Conservation (phyloP, 2,113 vertebrate genomes). For the Salvator merianae region DNA sequence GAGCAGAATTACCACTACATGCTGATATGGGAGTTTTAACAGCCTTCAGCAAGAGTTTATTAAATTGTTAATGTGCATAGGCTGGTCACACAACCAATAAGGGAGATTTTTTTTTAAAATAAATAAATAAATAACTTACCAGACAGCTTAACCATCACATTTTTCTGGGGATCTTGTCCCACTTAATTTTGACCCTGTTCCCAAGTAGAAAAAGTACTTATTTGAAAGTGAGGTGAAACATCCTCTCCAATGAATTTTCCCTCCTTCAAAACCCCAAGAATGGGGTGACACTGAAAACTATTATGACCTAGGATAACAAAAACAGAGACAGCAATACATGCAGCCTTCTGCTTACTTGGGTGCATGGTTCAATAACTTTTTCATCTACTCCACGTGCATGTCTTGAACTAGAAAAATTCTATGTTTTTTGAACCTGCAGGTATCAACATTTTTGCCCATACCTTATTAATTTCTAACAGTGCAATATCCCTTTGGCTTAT, state of each 20-base stretch:
- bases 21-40: conserved; percentile 14
- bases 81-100: background rate
- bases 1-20: conserved; percentile 9
- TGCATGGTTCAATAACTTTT: background rate
- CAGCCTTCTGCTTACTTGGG: background rate
- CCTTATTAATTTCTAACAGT: background rate
- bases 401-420: background rate
- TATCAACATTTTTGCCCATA: background rate
- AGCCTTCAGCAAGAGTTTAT: conserved; percentile 25
- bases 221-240: background rate
- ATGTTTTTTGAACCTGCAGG: background rate
- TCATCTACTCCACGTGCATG: background rate
- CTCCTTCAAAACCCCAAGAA: background rate
- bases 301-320: background rate
- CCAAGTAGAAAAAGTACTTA: background rate
- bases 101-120: background rate
- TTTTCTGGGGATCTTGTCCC: background rate
- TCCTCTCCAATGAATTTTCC: background rate
- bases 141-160: background rate
- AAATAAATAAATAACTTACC: background rate
- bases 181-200: conserved; percentile 11
- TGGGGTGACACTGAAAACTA: background rate
- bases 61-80: background rate
- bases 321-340: background rate
- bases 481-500: background rate